Evolutionary conservation across 35 echinoderm and acorn worm genomes (phyloP).

Genomic region (Acanthaster planci): DNA sequence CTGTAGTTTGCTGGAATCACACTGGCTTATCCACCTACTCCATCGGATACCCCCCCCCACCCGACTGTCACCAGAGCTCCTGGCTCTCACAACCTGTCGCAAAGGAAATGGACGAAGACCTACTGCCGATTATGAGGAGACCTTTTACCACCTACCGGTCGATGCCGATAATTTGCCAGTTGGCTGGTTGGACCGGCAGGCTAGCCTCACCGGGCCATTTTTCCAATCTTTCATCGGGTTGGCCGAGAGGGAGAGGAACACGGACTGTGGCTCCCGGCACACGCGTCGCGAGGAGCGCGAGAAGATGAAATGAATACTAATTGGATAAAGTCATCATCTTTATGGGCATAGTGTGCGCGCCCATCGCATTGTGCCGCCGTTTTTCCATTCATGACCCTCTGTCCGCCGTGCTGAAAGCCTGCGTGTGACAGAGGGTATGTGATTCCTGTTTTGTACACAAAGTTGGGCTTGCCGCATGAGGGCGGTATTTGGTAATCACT

Average conservation of each 20-base stretch:
- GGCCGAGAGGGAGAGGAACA: too few species aligned
- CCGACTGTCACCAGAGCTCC: too few species aligned
- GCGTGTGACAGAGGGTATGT: neutral
- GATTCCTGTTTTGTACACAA: neutral
- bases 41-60: too few species aligned
- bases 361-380: neutral
- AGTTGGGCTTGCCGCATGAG: neutral
- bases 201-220: neutral
- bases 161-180: neutral
- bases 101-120: too few species aligned
- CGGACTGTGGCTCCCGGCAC: too few species aligned
- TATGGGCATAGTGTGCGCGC: neutral
- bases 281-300: too few species aligned
- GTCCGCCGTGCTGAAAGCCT: neutral
- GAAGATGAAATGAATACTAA: slow-evolving; percentile 20
- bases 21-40: too few species aligned
- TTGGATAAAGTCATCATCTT: neutral
- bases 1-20: too few species aligned
- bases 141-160: too few species aligned
- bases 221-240: slow-evolving; percentile 4
- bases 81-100: too few species aligned
- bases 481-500: slow-evolving; percentile 10
- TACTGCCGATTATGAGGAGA: too few species aligned
- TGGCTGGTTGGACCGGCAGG: neutral
- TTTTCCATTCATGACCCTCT: neutral